Base-by-base conservation (phyloP, 2,797 vertebrate species). In the Leptoclinus maculatus region DNA sequence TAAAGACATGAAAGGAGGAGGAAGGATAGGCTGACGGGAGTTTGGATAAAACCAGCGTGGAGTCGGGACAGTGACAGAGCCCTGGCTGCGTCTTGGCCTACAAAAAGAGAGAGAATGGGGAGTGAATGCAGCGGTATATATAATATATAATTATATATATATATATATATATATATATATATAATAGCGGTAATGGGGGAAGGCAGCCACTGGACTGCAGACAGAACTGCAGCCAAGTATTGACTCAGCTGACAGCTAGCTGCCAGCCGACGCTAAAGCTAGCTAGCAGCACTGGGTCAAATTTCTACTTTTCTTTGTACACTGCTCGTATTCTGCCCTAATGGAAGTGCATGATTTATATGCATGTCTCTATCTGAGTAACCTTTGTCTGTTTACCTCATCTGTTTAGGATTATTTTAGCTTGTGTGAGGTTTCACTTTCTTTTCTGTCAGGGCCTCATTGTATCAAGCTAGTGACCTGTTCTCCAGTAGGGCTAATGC, bases 141-240 rank as follows among this genome's bases (percentile, higher is more conserved):
- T n/a, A n/a, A n/a, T n/a, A n/a, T n/a, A n/a, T n/a, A n/a, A n/a
- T n/a, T n/a, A n/a, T n/a, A n/a, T n/a, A n/a, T n/a, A n/a, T n/a
- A n/a, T n/a, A n/a, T n/a, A n/a, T n/a, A n/a, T n/a, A n/a, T n/a
- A n/a, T n/a, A n/a, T n/a, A n/a, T n/a, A n/a, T n/a, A n/a, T n/a
- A n/a, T n/a, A 63, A 21, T 12, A 9, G 60, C 36, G 9, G 79
- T 71, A 82, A 84, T 74, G 66, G 53, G 72, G 79, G 74, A 76
- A 80, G 71, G 79, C 80, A 76, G 79, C 34, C 49, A 79, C 66
- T 86, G 87, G 77, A 77, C 83, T 74, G 72, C 59, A 80, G 60
- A 66, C 73, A 5, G 39, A 68, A 41, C 45, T 2, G 7, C 68
- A 54, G 80, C 88, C 82, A 83, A 85, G 76, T 83, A 83, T 79